Percentiles rank a stretch among this genome's conserved stretches.
Evolutionary conservation across 2,113 vertebrate genomes (phyloP).

Genomic region (Pitta sordida): DNA sequence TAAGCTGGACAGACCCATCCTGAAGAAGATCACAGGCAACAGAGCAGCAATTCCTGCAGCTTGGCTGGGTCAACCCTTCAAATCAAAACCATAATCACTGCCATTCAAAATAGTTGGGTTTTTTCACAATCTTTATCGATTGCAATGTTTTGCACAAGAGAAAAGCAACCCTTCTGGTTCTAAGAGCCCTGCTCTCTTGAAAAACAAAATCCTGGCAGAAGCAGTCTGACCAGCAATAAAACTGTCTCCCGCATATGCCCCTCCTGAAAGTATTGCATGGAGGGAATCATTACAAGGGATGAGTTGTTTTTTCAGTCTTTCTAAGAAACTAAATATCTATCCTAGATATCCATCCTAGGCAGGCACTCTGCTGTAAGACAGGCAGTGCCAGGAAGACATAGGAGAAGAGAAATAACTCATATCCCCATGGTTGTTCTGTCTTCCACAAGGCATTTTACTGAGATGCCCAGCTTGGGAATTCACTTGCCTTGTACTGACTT

Average conservation of each 20-base stretch:
- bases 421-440: background rate
- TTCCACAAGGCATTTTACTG: background rate
- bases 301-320: background rate
- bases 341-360: background rate
- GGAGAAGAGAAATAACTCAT: background rate
- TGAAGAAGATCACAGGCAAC: background rate
- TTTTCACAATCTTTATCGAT: background rate
- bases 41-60: background rate
- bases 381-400: background rate
- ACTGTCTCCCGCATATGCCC: background rate
- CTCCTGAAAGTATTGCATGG: background rate
- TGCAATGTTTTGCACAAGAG: background rate
- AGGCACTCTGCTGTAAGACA: background rate
- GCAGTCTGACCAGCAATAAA: background rate
- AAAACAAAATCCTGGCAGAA: background rate
- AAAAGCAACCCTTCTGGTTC: background rate
- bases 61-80: background rate
- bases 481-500: background rate
- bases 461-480: background rate
- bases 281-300: background rate
- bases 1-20: background rate
- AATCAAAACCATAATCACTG: background rate
- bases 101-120: background rate
- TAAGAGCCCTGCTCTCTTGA: background rate
- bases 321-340: background rate